phyloP scores from a whole-genome alignment of 2,113 vertebrate species.

The Xenopus laevis region DNA sequence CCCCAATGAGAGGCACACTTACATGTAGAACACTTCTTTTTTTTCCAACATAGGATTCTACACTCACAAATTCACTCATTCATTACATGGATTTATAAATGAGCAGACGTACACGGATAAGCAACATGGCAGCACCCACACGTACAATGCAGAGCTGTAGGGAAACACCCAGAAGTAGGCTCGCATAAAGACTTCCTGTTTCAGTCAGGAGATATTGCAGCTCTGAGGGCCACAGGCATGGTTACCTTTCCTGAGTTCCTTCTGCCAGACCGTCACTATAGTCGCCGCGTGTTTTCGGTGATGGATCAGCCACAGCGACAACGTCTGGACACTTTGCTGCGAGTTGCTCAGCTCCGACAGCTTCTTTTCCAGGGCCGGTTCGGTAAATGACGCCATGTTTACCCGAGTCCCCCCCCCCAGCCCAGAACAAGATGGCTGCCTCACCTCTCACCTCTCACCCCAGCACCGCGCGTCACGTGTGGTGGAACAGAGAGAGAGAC shows the following conservation, averaged over 20 bases:
- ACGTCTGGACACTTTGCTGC: slow-evolving; percentile 91
- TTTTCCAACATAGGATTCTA: too few relatives aligned
- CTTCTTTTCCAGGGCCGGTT: slow-evolving; percentile 94
- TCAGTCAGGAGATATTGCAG: too few relatives aligned
- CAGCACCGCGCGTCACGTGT: slow-evolving; percentile 49
- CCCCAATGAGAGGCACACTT: too few relatives aligned
- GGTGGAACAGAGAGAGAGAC: slow-evolving; percentile 2
- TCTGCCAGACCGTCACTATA: slow-evolving; percentile 93
- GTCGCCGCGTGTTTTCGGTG: slow-evolving; percentile 88
- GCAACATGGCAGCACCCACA: too few relatives aligned
- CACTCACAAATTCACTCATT: too few relatives aligned
- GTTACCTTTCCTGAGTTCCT: slow-evolving; percentile 89
- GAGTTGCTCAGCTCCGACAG: slow-evolving; percentile 91
- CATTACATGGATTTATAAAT: too few relatives aligned
- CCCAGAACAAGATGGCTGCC: slow-evolving; percentile 72
- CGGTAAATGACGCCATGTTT: slow-evolving; percentile 90
- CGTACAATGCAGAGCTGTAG: too few relatives aligned
- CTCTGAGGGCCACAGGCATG: neutral
- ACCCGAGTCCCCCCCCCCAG: slow-evolving; percentile 21
- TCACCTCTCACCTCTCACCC: slow-evolving; percentile 57
- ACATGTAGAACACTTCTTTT: too few relatives aligned
- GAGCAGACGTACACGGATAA: too few relatives aligned
- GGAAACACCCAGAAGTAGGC: too few relatives aligned
- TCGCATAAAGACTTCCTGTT: too few relatives aligned
- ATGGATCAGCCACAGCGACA: slow-evolving; percentile 94